phyloP scores from a whole-genome alignment of 2,797 vertebrate genomes.

The Eospalax fontanierii region DNA sequence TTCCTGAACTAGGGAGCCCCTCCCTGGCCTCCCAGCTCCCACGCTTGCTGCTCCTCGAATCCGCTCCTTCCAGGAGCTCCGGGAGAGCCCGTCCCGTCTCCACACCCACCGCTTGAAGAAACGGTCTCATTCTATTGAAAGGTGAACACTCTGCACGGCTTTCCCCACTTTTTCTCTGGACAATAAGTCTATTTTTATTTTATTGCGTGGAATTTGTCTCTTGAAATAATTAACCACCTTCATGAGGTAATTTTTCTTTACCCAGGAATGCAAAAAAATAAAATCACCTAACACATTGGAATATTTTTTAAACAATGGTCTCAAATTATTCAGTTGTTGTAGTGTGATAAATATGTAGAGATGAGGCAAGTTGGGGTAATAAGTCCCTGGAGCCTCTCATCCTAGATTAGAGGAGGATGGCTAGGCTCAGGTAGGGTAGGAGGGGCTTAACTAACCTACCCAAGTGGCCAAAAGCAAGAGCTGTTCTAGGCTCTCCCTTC shows the following conservation, averaged over 20 bases:
- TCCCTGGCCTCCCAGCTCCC: neutral
- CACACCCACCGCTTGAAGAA: neutral
- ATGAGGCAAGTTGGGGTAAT: slow-evolving; percentile 84
- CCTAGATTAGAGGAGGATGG: neutral
- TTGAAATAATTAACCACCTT: slow-evolving; percentile 91
- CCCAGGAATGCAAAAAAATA: slow-evolving; percentile 87
- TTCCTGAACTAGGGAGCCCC: neutral
- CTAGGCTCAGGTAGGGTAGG: too few species aligned
- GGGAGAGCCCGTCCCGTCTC: neutral
- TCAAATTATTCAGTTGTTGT: slow-evolving; percentile 90
- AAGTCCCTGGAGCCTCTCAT: slow-evolving; percentile 66
- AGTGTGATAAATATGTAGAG: slow-evolving; percentile 89
- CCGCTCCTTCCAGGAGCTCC: neutral
- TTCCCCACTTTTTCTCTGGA: slow-evolving; percentile 78
- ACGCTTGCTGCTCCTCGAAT: neutral
- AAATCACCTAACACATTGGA: slow-evolving; percentile 87
- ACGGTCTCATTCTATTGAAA: slow-evolving; percentile 22
- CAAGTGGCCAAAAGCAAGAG: neutral
- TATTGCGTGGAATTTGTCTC: slow-evolving; percentile 84
- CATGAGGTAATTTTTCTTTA: slow-evolving; percentile 88
- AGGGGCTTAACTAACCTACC: neutral
- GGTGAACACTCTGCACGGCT: slow-evolving; percentile 47
- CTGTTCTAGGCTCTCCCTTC: neutral
- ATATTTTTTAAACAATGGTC: slow-evolving; percentile 89
- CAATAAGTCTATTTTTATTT: slow-evolving; percentile 84